These are phyloP conservation scores for Echinarachnius parma DNA, from an alignment of 53 echinoderm and acorn worm genomes.

Conservation along the genomic window DNA sequence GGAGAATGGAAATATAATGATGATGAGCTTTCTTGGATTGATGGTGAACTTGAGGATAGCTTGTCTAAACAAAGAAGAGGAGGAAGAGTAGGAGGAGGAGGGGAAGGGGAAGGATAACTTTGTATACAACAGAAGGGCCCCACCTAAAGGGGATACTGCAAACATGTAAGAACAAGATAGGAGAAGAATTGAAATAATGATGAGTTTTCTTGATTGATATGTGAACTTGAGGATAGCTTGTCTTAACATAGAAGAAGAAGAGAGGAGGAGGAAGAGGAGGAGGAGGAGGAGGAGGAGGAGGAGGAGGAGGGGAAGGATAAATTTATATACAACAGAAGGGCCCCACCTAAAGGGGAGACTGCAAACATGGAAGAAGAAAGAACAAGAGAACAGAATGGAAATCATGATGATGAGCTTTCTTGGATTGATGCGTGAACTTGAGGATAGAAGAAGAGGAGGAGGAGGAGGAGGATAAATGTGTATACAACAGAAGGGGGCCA, in stretches of 20 bases:
- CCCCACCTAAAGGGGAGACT: neutral
- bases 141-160: too few relatives aligned
- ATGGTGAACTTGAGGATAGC: too few relatives aligned
- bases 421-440: too few relatives aligned
- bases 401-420: too few relatives aligned
- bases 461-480: neutral
- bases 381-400: neutral
- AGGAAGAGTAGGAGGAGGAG: neutral
- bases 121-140: neutral
- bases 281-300: conserved; percentile 1
- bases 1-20: too few relatives aligned
- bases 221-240: too few relatives aligned
- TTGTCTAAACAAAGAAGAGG: too few relatives aligned
- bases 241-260: conserved; percentile 18
- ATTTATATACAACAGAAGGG: neutral
- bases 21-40: too few relatives aligned
- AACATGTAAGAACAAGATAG: neutral
- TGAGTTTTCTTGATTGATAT: too few relatives aligned
- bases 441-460: neutral
- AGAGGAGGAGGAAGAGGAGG: conserved; percentile 9
- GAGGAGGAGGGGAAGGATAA: neutral
- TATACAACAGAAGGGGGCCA: neutral
- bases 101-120: neutral
- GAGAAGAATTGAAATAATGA: too few relatives aligned
- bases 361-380: neutral